A percentile compares a stretch with the other conserved stretches of the same genome.
phyloP scores from a whole-genome alignment of 2,113 vertebrate species.

The Lathamus discolor region DNA sequence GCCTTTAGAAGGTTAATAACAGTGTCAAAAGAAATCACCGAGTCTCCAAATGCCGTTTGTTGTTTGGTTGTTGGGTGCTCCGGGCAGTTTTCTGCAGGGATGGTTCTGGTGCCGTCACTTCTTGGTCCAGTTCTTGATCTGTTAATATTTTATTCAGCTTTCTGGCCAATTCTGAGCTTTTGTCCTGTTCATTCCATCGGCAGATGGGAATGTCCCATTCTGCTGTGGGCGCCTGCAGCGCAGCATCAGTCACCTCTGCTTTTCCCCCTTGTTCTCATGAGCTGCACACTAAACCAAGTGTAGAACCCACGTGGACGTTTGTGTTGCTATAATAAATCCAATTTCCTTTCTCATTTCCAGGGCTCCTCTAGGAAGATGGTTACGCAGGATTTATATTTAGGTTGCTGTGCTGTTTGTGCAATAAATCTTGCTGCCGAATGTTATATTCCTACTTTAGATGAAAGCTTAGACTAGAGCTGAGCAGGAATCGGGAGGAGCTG shows the following conservation, averaged over 20 bases:
- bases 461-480: background rate
- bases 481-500: background rate
- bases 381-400: background rate
- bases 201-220: background rate
- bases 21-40: background rate
- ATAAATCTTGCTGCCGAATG: background rate
- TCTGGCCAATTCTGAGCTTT: background rate
- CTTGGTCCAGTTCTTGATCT: background rate
- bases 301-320: background rate
- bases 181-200: background rate
- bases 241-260: background rate
- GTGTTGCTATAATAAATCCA: background rate
- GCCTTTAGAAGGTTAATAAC: background rate
- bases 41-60: background rate
- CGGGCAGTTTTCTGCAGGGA: rapidly evolving
- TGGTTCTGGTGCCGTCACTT: background rate
- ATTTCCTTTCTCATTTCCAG: background rate
- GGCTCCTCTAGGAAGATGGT: background rate
- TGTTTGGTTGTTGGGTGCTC: background rate
- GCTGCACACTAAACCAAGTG: rapidly evolving
- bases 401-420: background rate
- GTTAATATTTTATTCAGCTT: background rate
- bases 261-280: background rate
- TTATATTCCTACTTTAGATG: background rate
- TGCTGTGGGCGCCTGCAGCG: background rate